Evolutionary conservation across 2,888 invertebrate genomes (phyloP).

Genomic region (Drosophila lacicola): DNA sequence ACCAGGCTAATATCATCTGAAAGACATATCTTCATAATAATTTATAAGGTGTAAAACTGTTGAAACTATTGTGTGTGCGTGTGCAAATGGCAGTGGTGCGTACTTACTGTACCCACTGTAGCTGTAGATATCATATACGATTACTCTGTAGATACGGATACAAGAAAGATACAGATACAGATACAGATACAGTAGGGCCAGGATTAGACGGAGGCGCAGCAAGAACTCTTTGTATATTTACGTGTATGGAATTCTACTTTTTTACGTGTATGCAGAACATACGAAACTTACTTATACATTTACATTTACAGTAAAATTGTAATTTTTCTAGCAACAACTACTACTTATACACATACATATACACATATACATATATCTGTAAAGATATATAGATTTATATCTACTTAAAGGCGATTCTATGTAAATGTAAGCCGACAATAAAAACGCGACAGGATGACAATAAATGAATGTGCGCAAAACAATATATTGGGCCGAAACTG

Average conservation of each 20-base stretch:
- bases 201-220: constrained; percentile 16
- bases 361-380: constrained; percentile 17
- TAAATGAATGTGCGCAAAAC: constrained; percentile 63
- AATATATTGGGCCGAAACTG: constrained; percentile 54
- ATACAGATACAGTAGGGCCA: constrained; percentile 11
- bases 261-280: constrained; percentile 58
- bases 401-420: constrained; percentile 47
- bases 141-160: constrained; percentile 14
- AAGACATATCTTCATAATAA: constrained; percentile 85
- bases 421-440: constrained; percentile 70
- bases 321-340: constrained; percentile 72
- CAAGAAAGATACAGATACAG: background rate
- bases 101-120: constrained; percentile 31
- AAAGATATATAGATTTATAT: constrained; percentile 6
- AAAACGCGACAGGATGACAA: constrained; percentile 73
- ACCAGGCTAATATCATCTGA: constrained; percentile 85
- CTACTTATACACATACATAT: constrained; percentile 41
- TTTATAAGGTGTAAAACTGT: constrained; percentile 80
- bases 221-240: constrained; percentile 67
- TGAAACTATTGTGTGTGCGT: constrained; percentile 58
- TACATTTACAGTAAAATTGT: constrained; percentile 65
- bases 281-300: constrained; percentile 65
- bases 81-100: constrained; percentile 20
- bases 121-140: constrained; percentile 14
- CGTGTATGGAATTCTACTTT: constrained; percentile 72